A percentile compares a stretch with the other conserved stretches of the same genome.
Evolutionary conservation across 2,888 invertebrate species (phyloP).

Genomic region (Tromatobia lineatoria): DNA sequence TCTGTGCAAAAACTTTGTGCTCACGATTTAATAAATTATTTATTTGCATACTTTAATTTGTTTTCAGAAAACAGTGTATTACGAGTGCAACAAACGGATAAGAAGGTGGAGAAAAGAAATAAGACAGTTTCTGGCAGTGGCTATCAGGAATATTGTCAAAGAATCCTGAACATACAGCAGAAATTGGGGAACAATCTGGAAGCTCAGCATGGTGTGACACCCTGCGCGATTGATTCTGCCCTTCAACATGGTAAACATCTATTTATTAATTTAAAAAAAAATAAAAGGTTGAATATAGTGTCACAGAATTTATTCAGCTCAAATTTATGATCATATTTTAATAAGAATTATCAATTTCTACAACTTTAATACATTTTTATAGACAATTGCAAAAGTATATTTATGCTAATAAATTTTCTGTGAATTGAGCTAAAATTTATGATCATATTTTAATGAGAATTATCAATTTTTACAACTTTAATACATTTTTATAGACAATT

Average conservation of each 20-base stretch:
- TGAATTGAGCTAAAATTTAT: too few species aligned
- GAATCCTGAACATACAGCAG: constrained; percentile 55
- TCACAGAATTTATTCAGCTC: too few species aligned
- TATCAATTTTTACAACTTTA: too few species aligned
- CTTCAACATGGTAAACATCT: constrained; percentile 78
- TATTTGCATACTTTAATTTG: constrained; percentile 28
- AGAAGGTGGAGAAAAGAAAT: constrained; percentile 48
- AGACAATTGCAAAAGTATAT: too few species aligned
- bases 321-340: too few species aligned
- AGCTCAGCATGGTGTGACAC: constrained; percentile 78
- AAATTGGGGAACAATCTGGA: constrained; percentile 67
- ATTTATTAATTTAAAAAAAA: constrained; percentile 2
- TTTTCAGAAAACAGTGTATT: constrained; percentile 73
- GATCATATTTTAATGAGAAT: too few species aligned
- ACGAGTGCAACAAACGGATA: constrained; percentile 58
- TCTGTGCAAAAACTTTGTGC: neutral
- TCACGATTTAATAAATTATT: neutral
- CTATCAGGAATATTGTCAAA: constrained; percentile 65
- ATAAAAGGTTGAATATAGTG: too few species aligned
- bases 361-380: too few species aligned
- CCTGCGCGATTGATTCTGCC: constrained; percentile 72
- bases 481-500: too few species aligned
- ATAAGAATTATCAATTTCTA: too few species aligned
- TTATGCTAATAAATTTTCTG: too few species aligned
- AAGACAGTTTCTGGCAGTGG: constrained; percentile 59